phyloP scores from a whole-genome alignment of 2,797 vertebrate species.

The Erethizon dorsatum region DNA sequence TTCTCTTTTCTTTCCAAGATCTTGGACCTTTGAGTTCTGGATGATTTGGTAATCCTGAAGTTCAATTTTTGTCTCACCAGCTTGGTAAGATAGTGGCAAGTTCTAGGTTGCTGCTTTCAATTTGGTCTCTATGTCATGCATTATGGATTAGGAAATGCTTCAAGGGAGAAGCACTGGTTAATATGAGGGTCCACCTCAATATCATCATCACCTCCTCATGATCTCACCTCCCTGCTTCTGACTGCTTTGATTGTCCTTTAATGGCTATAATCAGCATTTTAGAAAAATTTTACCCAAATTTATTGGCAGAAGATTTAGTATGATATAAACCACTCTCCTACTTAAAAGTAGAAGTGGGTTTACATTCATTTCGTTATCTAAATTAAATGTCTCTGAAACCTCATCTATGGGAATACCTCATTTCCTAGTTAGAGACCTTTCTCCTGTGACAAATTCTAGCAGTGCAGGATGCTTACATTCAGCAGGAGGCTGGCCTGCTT shows the following conservation, averaged over 20 bases:
- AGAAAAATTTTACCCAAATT: background rate
- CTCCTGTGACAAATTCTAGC: background rate
- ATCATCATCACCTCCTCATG: background rate
- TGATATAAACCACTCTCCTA: background rate
- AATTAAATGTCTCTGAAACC: constrained; percentile 42
- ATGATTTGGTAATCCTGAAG: background rate
- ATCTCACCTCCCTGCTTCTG: background rate
- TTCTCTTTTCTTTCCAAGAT: background rate
- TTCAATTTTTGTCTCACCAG: background rate
- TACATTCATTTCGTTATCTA: constrained; percentile 44
- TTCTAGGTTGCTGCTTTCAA: background rate
- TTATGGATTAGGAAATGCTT: background rate
- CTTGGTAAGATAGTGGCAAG: background rate
- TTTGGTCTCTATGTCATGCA: background rate
- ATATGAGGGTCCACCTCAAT: background rate
- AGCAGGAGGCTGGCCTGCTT: background rate
- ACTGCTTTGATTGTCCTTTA: background rate
- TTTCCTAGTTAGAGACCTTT: background rate
- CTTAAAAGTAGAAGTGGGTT: background rate
- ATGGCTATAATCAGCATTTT: background rate
- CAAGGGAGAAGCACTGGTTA: background rate
- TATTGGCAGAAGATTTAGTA: background rate
- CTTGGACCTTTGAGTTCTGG: background rate
- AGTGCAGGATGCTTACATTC: background rate
- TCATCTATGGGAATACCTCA: background rate